Evolutionary conservation across 2,113 vertebrate species (phyloP).

Genomic region (Hymenochirus boettgeri): DNA sequence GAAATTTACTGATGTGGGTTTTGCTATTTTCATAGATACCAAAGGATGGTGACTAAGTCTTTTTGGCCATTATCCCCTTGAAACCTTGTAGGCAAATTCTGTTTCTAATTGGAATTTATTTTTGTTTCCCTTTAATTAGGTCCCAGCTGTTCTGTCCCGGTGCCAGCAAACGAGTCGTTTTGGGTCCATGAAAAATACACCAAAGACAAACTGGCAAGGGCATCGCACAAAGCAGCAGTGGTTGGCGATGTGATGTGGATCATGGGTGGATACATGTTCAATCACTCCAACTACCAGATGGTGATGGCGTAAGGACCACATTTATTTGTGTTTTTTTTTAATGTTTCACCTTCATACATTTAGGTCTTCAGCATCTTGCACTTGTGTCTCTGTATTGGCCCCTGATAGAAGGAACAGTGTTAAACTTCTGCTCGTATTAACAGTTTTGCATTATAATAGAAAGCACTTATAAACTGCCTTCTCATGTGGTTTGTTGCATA

Average conservation of each 20-base stretch:
- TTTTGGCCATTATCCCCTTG: too few species aligned
- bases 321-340: background rate
- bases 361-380: too few species aligned
- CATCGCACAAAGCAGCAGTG: constrained; percentile 87
- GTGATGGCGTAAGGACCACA: constrained; percentile 86
- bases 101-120: too few species aligned
- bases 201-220: constrained; percentile 72
- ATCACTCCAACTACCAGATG: constrained; percentile 85
- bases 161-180: constrained; percentile 86
- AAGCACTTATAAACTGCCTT: background rate
- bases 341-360: background rate
- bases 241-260: constrained; percentile 88
- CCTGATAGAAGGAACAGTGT: too few species aligned
- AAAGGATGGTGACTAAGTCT: too few species aligned
- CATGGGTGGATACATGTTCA: constrained; percentile 94
- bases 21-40: too few species aligned
- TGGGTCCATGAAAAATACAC: constrained; percentile 79
- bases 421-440: too few species aligned
- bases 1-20: too few species aligned
- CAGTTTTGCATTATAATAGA: background rate
- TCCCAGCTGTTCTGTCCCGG: constrained; percentile 79
- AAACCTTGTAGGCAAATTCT: too few species aligned
- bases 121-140: constrained; percentile 71
- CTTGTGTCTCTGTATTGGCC: too few species aligned
- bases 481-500: background rate